Conservation (phyloP, 2,888 invertebrate species). For the Oxyteleia sp. region DNA sequence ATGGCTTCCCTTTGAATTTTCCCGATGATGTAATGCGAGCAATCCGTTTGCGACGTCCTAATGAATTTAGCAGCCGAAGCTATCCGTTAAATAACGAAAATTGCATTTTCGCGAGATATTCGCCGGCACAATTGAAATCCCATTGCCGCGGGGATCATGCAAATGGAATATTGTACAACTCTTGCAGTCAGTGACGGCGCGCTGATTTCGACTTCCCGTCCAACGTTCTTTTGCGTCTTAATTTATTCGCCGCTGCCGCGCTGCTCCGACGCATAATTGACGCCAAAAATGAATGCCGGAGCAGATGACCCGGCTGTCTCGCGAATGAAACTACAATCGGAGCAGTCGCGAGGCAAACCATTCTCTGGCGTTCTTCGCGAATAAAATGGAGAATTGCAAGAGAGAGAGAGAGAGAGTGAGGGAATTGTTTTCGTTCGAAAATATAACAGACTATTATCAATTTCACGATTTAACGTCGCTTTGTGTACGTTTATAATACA, state of each 20-base stretch:
- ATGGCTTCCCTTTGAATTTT: conserved; percentile 1
- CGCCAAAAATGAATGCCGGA: conserved; percentile 1
- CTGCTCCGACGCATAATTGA: not conserved
- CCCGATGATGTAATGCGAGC: conserved; percentile 9
- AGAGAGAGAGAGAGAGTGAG: too few species aligned
- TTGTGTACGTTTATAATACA: not conserved
- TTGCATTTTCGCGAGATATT: conserved; percentile 31
- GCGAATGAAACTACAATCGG: conserved; percentile 2
- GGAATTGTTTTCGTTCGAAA: not conserved
- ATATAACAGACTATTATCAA: not conserved
- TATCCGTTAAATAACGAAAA: conserved; percentile 46
- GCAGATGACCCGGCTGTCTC: not conserved
- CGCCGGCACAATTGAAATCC: conserved; percentile 24
- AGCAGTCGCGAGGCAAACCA: not conserved
- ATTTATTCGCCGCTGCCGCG: conserved; percentile 17
- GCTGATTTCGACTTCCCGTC: conserved; percentile 23
- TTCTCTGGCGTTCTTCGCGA: not conserved
- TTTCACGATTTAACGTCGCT: not conserved
- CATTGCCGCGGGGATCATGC: conserved; percentile 19
- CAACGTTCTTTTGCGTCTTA: conserved; percentile 12
- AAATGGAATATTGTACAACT: conserved; percentile 41
- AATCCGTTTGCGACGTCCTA: conserved; percentile 13
- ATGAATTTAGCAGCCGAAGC: conserved; percentile 28
- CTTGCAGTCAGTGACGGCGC: conserved; percentile 9
- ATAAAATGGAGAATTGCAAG: not conserved